phyloP scores from a whole-genome alignment of 2,113 vertebrate genomes.

The Oreochromis tanganicae region DNA sequence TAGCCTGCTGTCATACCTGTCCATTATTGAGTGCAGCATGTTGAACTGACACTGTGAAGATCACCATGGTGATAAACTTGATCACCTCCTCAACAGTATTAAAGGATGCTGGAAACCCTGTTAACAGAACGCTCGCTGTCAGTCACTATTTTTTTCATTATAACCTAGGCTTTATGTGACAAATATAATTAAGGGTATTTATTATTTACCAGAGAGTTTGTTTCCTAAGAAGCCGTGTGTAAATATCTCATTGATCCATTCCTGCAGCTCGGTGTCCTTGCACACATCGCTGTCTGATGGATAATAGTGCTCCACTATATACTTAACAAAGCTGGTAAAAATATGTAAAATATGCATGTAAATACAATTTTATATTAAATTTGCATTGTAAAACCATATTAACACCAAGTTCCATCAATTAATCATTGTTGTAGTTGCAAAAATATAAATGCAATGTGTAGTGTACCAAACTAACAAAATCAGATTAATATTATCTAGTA shows the following conservation, averaged over 20 bases:
- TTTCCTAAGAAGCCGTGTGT: slow-evolving; percentile 67
- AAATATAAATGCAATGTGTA: background rate
- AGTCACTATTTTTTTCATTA: background rate
- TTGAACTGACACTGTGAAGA: slow-evolving; percentile 58
- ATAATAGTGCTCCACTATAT: slow-evolving; percentile 46
- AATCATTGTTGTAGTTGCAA: background rate
- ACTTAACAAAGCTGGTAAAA: slow-evolving; percentile 64
- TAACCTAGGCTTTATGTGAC: background rate
- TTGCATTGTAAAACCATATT: background rate
- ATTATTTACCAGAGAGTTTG: slow-evolving; percentile 40
- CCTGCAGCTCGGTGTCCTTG: slow-evolving; percentile 75
- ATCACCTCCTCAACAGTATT: slow-evolving; percentile 9
- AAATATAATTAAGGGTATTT: background rate
- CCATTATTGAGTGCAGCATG: slow-evolving; percentile 58
- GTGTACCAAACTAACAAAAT: background rate
- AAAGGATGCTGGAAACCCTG: slow-evolving; percentile 46
- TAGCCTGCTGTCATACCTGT: slow-evolving; percentile 38
- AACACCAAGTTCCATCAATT: background rate
- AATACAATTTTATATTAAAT: background rate
- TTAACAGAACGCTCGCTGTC: background rate
- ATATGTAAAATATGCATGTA: background rate
- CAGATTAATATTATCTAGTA: background rate
- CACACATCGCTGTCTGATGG: slow-evolving; percentile 26
- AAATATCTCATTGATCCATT: slow-evolving; percentile 78
- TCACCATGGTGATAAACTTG: slow-evolving; percentile 66